phyloP scores from a whole-genome alignment of 2,113 vertebrate genomes.

The Alligator mississippiensis region DNA sequence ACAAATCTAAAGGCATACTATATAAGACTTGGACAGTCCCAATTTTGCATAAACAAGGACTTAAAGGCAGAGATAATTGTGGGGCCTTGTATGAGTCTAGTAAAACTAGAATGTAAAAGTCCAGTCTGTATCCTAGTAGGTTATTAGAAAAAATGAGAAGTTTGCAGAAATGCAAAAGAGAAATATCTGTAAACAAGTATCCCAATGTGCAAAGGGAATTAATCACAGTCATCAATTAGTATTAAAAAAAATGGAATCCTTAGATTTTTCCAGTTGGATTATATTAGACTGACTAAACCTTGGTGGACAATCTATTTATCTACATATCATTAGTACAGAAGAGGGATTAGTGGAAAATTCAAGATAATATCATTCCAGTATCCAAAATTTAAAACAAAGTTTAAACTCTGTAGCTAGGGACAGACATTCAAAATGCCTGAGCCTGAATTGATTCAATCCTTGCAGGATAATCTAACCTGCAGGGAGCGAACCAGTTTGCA shows the following conservation, averaged over 20 bases:
- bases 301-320: not conserved
- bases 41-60: not conserved
- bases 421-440: not conserved
- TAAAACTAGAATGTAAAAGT: not conserved
- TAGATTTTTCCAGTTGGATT: not conserved
- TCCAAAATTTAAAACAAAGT: not conserved
- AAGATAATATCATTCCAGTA: not conserved
- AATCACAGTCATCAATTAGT: not conserved
- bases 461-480: too few relatives aligned
- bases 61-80: not conserved
- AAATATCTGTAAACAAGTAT: not conserved
- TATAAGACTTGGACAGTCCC: not conserved
- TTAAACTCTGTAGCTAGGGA: too few relatives aligned
- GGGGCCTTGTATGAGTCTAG: not conserved
- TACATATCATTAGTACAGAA: not conserved
- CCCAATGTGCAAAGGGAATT: accelerated
- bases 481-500: too few relatives aligned
- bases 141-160: not conserved
- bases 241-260: not conserved
- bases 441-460: not conserved
- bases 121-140: not conserved
- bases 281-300: not conserved
- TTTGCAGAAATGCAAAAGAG: not conserved
- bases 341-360: not conserved
- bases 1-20: not conserved